Evolutionary conservation across 2,888 invertebrate species (phyloP).

Genomic region (Luperina nickerlii): DNA sequence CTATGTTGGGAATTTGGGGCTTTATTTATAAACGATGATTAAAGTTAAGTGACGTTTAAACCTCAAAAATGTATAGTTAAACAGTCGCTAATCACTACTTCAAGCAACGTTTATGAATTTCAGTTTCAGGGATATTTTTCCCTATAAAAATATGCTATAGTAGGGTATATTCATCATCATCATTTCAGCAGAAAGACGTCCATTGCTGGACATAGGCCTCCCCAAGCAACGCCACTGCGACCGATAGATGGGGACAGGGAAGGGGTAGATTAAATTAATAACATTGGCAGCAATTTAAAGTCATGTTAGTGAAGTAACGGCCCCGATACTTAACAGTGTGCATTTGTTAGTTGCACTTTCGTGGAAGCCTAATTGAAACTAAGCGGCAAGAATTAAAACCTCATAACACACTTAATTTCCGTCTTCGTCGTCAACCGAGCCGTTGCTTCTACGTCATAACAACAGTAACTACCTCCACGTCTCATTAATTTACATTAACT

Average conservation of each 20-base stretch:
- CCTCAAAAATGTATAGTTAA: neutral
- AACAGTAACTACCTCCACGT: slow-evolving; percentile 40
- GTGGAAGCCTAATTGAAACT: neutral
- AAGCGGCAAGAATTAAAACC: neutral
- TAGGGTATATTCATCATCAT: neutral
- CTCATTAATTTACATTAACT: slow-evolving; percentile 65
- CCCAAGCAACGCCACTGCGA: neutral
- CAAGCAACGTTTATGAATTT: no score
- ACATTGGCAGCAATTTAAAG: neutral
- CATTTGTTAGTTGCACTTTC: neutral
- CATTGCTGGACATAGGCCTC: neutral
- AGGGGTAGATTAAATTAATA: neutral
- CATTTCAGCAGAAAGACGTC: neutral
- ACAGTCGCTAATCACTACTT: neutral
- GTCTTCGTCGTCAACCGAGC: neutral
- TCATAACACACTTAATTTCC: neutral
- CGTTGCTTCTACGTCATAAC: slow-evolving; percentile 39
- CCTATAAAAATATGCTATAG: neutral
- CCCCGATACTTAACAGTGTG: neutral
- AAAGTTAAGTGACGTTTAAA: neutral
- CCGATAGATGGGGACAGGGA: neutral
- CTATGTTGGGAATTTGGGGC: neutral
- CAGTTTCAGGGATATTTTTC: no score
- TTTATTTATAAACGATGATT: neutral
- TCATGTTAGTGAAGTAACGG: neutral